These are phyloP conservation scores for Cataglyphis altisquamis DNA, from an alignment of 2,888 invertebrate genomes.

Conservation along the genomic window DNA sequence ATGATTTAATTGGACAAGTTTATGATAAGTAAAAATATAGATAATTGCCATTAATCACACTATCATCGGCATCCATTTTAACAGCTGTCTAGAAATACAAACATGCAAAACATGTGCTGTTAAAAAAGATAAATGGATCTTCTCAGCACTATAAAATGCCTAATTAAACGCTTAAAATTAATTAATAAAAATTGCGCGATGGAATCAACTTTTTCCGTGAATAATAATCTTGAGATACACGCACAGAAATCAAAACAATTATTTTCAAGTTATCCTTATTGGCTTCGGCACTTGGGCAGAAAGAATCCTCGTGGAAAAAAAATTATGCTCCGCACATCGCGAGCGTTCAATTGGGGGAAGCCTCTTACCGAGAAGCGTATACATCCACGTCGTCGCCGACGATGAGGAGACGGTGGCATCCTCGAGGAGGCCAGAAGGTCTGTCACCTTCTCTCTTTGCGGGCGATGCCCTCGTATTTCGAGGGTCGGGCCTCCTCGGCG, in stretches of 20 bases:
- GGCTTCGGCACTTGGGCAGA: background rate
- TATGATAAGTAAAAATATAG: background rate
- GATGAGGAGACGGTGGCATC: conserved; percentile 78
- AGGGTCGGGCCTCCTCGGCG: conserved; percentile 64
- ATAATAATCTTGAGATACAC: background rate
- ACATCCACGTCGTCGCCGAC: conserved; percentile 81
- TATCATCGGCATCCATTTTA: background rate
- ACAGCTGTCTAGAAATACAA: background rate
- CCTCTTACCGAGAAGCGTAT: conserved; percentile 81
- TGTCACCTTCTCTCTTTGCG: conserved; percentile 74
- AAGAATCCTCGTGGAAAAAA: background rate
- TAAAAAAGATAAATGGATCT: background rate
- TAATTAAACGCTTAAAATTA: background rate
- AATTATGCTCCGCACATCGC: conserved; percentile 14
- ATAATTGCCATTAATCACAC: background rate
- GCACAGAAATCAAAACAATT: background rate
- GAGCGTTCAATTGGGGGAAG: background rate
- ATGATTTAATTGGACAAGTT: background rate
- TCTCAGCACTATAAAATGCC: too few species aligned
- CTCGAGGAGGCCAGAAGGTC: conserved; percentile 76
- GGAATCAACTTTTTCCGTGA: background rate
- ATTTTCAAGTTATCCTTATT: background rate
- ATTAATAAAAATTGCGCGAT: background rate
- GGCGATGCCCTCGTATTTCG: conserved; percentile 72
- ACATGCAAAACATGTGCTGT: background rate